Base-by-base conservation (phyloP, 1,140 invertebrate genomes). In the Drosophila kepulauana region DNA sequence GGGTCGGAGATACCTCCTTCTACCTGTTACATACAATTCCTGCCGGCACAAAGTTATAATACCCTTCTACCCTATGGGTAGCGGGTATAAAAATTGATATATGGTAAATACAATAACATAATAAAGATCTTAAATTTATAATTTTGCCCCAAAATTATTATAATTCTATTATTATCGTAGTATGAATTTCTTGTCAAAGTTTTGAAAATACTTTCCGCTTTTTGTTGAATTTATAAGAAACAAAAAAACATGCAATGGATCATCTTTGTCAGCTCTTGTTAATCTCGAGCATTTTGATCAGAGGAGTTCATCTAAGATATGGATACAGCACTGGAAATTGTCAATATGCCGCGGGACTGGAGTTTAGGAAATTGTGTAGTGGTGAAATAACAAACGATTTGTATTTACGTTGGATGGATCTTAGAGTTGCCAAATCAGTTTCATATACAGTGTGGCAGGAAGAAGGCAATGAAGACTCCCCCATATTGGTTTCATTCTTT, bases 371-470 rank as follows among this genome's bases (percentile, higher is more conserved):
- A 7, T 7, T 59, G 8, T 59, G 57, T 7, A 28, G 5, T 3
- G 20, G 2, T 28, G 15, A 8, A 5, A 2, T 59, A 2, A 30
- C 25, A 3, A 5, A 0, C 1, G 57, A 59, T n/a, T 1, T 28
- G 11, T 0, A 1, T 2, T 3, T 30, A 4, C 20, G 38, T 7
- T 59, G 57, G 57, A 7, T 1, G 5, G 57, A 59, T 20, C 1
- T 6, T 8, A 43, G 41, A 7, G 41, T 46, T 6, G 11, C 4
- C 3, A 25, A 58, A 13, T 10, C 3, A 15, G 20, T 43, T 7
- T 11, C 10, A 45, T 59, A 59, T 28, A 46, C 57, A 7, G 4
- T 59, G 5, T 59, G 57, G 57, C 28, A 59, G 13, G 25, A 5
- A 5, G 57, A n/a, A 45, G 8, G 5, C 6, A 10, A 20, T 45